phyloP scores from a whole-genome alignment of 1,140 invertebrate genomes.

The Drosophila sechellia region DNA sequence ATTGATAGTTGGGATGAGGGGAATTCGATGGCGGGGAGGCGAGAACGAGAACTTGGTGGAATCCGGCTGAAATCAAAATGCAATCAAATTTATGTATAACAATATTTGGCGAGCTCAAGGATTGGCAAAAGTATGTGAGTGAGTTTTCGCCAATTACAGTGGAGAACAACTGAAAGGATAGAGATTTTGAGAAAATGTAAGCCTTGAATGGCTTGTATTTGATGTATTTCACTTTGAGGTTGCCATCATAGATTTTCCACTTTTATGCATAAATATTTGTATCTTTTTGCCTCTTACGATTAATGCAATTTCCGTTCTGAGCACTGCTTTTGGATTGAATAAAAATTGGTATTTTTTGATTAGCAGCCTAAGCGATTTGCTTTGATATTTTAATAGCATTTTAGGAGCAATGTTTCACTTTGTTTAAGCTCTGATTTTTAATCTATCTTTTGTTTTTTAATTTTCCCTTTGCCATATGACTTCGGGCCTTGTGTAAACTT shows the following conservation, averaged over 20 bases:
- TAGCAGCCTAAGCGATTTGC: not conserved
- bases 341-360: not conserved
- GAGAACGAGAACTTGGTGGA: not conserved
- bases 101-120: slow-evolving; percentile 42
- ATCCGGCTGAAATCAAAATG: slow-evolving; percentile 48
- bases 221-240: not conserved
- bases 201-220: too few species aligned
- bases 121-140: slow-evolving; percentile 23
- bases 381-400: not conserved
- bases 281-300: not conserved
- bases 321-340: not conserved
- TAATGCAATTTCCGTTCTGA: not conserved
- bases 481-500: too few species aligned
- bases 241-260: slow-evolving; percentile 2
- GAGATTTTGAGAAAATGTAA: not conserved
- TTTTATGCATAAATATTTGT: not conserved
- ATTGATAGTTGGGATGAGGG: slow-evolving; percentile 11
- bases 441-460: not conserved
- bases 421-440: not conserved
- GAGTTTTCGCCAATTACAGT: slow-evolving; percentile 31
- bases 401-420: not conserved
- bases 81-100: slow-evolving; percentile 57
- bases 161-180: not conserved
- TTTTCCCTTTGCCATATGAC: not conserved
- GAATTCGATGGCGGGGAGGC: not conserved